A percentile compares a stretch with the other conserved stretches of the same genome.
Conservation (phyloP, 2,888 invertebrate species). For the Odontocolon sp. region DNA sequence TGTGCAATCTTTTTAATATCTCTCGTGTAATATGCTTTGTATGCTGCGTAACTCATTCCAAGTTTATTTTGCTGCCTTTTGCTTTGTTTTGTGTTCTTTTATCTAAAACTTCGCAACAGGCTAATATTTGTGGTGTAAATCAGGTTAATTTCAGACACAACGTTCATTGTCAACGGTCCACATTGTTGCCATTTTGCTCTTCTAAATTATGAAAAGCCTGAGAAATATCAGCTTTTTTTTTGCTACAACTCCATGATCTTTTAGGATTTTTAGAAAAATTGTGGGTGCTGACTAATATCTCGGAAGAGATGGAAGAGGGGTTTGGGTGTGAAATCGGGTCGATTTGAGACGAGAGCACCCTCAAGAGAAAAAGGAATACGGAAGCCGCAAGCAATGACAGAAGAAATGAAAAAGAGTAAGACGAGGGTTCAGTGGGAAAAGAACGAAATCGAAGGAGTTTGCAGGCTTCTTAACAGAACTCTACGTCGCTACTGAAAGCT, state of each 20-base stretch:
- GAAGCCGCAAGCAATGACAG: slow-evolving; percentile 32
- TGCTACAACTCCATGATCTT: no score
- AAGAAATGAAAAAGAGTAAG: slow-evolving; percentile 53
- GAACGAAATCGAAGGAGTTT: slow-evolving; percentile 30
- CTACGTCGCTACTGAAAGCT: slow-evolving; percentile 24
- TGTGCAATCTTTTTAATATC: slow-evolving; percentile 48
- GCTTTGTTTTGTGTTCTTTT: neutral
- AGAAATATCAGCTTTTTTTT: no score
- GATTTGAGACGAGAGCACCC: slow-evolving; percentile 9
- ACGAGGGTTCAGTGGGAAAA: neutral
- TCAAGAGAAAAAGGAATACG: slow-evolving; percentile 1
- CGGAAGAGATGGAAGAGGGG: neutral
- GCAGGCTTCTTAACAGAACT: slow-evolving; percentile 15
- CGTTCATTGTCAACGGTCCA: no score
- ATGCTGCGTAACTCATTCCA: neutral
- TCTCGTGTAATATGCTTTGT: slow-evolving; percentile 13
- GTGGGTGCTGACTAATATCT: neutral
- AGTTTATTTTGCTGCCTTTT: neutral
- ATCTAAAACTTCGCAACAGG: no score
- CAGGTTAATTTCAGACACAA: no score
- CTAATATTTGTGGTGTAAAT: no score
- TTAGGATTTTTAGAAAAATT: neutral
- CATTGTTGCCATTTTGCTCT: no score
- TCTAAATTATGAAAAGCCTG: no score
- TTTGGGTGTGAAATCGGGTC: slow-evolving; percentile 12